These are phyloP conservation scores for Rotaria macrura DNA, from an alignment of 2,888 invertebrate genomes.

Conservation along the genomic window DNA sequence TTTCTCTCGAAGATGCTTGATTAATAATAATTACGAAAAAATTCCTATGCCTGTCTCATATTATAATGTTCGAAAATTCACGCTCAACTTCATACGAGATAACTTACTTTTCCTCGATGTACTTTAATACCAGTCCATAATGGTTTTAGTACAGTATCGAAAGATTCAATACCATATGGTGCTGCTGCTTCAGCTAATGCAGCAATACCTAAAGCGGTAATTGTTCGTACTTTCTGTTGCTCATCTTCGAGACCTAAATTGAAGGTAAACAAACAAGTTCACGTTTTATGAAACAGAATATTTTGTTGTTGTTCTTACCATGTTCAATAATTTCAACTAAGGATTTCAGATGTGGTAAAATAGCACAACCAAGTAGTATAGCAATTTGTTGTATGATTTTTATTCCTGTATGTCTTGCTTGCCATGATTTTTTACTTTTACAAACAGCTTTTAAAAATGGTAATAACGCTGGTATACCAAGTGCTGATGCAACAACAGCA, in stretches of 20 bases:
- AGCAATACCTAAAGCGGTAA: conserved; percentile 92
- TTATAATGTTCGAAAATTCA: too few species aligned
- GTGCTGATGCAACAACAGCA: conserved; percentile 96
- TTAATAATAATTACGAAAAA: too few species aligned
- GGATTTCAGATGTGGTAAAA: conserved; percentile 89
- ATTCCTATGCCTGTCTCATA: too few species aligned
- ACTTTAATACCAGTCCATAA: conserved; percentile 95
- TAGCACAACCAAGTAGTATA: conserved; percentile 98
- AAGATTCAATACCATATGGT: conserved; percentile 98
- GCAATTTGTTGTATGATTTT: conserved; percentile 99
- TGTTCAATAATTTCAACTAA: conserved; percentile 98
- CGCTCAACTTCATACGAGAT: too few species aligned
- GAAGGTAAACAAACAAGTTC: conserved; percentile 46
- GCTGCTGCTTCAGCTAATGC: conserved; percentile 97
- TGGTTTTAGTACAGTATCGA: conserved; percentile 96
- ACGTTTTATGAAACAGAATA: too few species aligned
- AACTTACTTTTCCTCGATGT: conserved; percentile 66
- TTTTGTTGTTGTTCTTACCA: conserved; percentile 51
- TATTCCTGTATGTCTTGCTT: conserved; percentile 89
- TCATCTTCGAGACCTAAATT: conserved; percentile 71
- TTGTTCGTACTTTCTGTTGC: conserved; percentile 96
- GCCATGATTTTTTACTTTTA: conserved; percentile 98
- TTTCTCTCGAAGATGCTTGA: too few species aligned
- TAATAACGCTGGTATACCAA: conserved; percentile 88
- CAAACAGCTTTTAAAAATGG: conserved; percentile 98